Evolutionary conservation across 1,140 invertebrate species (phyloP), one percentile per base, ranked within the genome.

Genomic region (Leptinotarsa lineolata): DNA sequence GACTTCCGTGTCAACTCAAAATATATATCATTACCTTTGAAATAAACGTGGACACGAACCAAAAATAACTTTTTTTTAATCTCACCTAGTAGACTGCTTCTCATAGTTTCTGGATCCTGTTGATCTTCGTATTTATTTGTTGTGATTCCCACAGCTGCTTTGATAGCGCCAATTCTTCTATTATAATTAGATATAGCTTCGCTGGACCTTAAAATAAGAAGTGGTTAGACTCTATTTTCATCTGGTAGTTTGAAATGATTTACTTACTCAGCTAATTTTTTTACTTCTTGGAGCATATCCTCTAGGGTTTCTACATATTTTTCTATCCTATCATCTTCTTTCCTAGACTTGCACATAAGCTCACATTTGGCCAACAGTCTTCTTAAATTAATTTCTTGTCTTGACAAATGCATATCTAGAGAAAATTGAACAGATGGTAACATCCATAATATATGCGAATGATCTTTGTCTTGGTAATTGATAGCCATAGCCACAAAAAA

Each of bases 341-440:
- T 85, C 63, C 88, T 89, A 78, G 89, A 86, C 85, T 92, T 93
- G n/a, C 90, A 89, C 77, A 93, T 87, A 67, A 90, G 82, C 85
- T 94, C 92, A 84, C 92, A 93, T 82, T 90, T 90, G 60, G 86
- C 84, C 65, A 94, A 79, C 30, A 93, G 81, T 75, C 90, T 87
- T 24, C 89, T 86, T 15, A 93, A 86, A 84, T 94, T 93, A 75
- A 93, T 89, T 88, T 94, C 92, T 79, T 90, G 81, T 85, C 90
- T 89, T 54, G 89, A 87, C 72, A 85, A 84, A 5, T 15, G 13
- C 60, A 20, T 63, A 24, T 63, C 30, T 39, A n/a, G 30, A 39
- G 11, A 39, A 11, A 11, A 1, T 8, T 0, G 8, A 30, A 30
- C 11, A 11, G 3, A 11, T 39, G 0, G 30, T 39, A 3, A 39